Evolutionary conservation across 2,888 invertebrate genomes (phyloP).

Genomic region (Troglohyphantes excavatus): DNA sequence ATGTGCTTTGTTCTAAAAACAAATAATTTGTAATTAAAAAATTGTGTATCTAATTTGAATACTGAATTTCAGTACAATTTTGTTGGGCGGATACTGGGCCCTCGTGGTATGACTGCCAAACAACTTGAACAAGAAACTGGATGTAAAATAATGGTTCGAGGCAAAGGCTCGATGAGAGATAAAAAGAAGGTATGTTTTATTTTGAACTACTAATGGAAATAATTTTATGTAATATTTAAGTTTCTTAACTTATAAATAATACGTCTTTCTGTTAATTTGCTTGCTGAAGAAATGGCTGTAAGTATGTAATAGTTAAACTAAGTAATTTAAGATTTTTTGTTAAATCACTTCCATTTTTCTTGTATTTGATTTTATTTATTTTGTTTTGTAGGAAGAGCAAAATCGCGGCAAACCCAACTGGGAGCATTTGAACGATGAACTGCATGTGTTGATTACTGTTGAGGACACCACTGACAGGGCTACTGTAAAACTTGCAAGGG

Average conservation of each 20-base stretch:
- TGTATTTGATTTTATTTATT: background rate
- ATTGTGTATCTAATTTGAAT: background rate
- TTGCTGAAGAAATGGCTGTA: conserved; percentile 17
- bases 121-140: conserved; percentile 99
- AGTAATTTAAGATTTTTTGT: background rate
- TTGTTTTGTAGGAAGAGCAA: conserved; percentile 93
- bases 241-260: too few relatives aligned
- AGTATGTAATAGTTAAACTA: background rate
- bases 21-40: too few relatives aligned
- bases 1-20: too few relatives aligned
- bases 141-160: conserved; percentile 99
- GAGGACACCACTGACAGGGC: conserved; percentile 99
- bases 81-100: conserved; percentile 99
- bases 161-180: conserved; percentile 99
- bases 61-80: conserved; percentile 95
- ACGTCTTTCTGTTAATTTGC: conserved; percentile 23
- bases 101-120: conserved; percentile 99
- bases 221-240: too few relatives aligned
- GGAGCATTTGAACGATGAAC: conserved; percentile 99
- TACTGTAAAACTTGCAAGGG: conserved; percentile 95
- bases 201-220: too few relatives aligned
- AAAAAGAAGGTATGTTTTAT: conserved; percentile 95
- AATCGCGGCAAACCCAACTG: conserved; percentile 99
- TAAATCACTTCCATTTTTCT: background rate
- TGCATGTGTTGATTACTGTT: conserved; percentile 98